A percentile compares a stretch with the other conserved stretches of the same genome.
These are phyloP conservation scores for Papilio demoleus DNA, from an alignment of 2,888 invertebrate species.

Conservation along the genomic window DNA sequence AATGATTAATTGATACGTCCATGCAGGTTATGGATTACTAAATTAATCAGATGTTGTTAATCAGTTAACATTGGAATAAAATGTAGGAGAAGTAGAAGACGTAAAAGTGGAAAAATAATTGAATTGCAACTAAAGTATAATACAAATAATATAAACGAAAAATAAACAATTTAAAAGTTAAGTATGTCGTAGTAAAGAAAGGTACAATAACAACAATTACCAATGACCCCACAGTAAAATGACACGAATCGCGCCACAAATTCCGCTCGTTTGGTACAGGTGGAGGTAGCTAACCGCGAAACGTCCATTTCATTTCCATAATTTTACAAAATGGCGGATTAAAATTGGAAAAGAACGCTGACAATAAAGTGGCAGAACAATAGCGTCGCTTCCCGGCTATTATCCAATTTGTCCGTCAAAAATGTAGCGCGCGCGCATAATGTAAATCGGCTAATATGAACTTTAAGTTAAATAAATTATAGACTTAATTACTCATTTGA, in stretches of 20 bases:
- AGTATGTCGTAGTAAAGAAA: slow-evolving; percentile 15
- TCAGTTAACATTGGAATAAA: too few species aligned
- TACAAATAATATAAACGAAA: not conserved
- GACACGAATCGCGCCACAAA: slow-evolving; percentile 61
- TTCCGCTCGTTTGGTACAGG: slow-evolving; percentile 49
- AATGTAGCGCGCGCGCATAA: slow-evolving; percentile 61
- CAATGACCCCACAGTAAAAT: slow-evolving; percentile 64
- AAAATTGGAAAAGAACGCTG: slow-evolving; percentile 75
- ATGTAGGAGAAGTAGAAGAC: too few species aligned
- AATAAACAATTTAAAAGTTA: not conserved
- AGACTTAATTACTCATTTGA: slow-evolving; percentile 22
- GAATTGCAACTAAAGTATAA: not conserved
- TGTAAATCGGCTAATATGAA: slow-evolving; percentile 36
- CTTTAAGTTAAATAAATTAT: slow-evolving; percentile 27
- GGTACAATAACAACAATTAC: slow-evolving; percentile 56
- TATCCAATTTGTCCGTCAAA: slow-evolving; percentile 81
- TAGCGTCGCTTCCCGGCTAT: slow-evolving; percentile 69
- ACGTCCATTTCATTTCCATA: slow-evolving; percentile 80
- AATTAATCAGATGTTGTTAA: too few species aligned
- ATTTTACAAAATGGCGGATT: slow-evolving; percentile 79
- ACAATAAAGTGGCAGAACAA: slow-evolving; percentile 77
- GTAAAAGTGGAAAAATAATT: not conserved
- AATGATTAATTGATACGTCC: not conserved
- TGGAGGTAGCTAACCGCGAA: slow-evolving; percentile 77
- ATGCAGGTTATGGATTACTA: not conserved